Percentiles rank a stretch among this genome's conserved stretches.
Conservation (phyloP, 2,888 invertebrate genomes). For the Hesperia comma region DNA sequence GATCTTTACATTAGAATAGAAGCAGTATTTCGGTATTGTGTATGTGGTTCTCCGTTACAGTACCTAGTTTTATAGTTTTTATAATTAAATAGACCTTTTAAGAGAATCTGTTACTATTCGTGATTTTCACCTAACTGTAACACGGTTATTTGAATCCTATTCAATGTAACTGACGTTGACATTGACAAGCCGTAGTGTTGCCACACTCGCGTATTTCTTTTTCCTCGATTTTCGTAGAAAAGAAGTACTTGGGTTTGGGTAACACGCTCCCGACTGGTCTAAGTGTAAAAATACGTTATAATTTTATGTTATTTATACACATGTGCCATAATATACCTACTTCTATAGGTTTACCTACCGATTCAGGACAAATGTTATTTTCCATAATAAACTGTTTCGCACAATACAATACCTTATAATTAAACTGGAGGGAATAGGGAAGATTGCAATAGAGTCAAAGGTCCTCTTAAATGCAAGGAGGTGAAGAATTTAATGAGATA, state of each 20-base stretch:
- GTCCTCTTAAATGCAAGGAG: too few species aligned
- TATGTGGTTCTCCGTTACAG: conserved; percentile 66
- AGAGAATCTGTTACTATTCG: conserved; percentile 49
- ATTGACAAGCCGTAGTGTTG: conserved; percentile 30
- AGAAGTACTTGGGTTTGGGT: conserved; percentile 50
- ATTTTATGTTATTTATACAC: conserved; percentile 66
- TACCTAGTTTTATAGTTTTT: conserved; percentile 75
- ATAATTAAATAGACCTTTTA: conserved; percentile 67
- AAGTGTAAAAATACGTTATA: conserved; percentile 61
- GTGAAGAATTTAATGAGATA: too few species aligned
- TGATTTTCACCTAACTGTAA: conserved; percentile 46
- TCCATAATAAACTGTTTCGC: conserved; percentile 42
- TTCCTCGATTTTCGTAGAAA: conserved; percentile 41
- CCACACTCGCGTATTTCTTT: conserved; percentile 42
- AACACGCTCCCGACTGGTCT: conserved; percentile 51
- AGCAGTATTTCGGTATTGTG: conserved; percentile 77
- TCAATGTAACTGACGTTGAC: conserved; percentile 38
- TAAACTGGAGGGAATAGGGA: conserved; percentile 17
- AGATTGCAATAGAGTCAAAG: conserved; percentile 4
- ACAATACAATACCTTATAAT: conserved; percentile 38
- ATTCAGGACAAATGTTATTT: conserved; percentile 53
- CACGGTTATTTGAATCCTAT: conserved; percentile 45
- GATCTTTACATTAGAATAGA: conserved; percentile 69
- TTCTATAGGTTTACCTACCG: conserved; percentile 66
- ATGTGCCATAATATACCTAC: conserved; percentile 75